Percentiles rank a stretch among this genome's conserved stretches.
Evolutionary conservation across 2,888 invertebrate species (phyloP).

Genomic region (Agonopterix alstromeriana): DNA sequence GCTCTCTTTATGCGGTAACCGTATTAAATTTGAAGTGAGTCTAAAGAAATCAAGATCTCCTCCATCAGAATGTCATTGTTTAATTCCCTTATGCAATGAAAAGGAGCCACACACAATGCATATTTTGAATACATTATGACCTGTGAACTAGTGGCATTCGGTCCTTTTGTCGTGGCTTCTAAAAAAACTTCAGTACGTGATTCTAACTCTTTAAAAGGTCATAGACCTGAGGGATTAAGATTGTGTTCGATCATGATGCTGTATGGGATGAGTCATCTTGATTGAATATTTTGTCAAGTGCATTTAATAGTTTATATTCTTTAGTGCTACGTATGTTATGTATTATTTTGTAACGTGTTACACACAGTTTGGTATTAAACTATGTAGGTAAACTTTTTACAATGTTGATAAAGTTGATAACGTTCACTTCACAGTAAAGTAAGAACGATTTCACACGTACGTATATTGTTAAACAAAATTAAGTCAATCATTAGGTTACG

Average conservation of each 20-base stretch:
- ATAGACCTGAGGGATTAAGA: constrained; percentile 43
- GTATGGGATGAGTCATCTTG: no score
- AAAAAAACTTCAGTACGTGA: constrained; percentile 23
- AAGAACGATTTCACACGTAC: no score
- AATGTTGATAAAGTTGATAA: no score
- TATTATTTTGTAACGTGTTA: no score
- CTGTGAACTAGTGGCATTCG: constrained; percentile 49
- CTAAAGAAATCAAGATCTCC: constrained; percentile 39
- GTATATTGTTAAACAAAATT: no score
- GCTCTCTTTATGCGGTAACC: constrained; percentile 28
- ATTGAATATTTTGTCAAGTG: no score
- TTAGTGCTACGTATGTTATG: no score
- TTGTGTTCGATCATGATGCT: constrained; percentile 26
- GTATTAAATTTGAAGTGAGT: constrained; percentile 24
- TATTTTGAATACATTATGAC: constrained; percentile 71
- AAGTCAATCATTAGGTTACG: background rate
- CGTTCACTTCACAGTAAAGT: no score
- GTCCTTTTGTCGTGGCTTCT: constrained; percentile 33
- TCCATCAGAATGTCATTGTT: constrained; percentile 53
- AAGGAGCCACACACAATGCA: constrained; percentile 58
- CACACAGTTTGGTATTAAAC: no score
- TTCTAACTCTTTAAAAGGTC: constrained; percentile 37
- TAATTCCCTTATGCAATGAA: constrained; percentile 38
- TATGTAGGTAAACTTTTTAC: no score
- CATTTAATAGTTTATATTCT: no score